Conservation (phyloP, 2,888 invertebrate species). For the Masnerella sp. region DNA sequence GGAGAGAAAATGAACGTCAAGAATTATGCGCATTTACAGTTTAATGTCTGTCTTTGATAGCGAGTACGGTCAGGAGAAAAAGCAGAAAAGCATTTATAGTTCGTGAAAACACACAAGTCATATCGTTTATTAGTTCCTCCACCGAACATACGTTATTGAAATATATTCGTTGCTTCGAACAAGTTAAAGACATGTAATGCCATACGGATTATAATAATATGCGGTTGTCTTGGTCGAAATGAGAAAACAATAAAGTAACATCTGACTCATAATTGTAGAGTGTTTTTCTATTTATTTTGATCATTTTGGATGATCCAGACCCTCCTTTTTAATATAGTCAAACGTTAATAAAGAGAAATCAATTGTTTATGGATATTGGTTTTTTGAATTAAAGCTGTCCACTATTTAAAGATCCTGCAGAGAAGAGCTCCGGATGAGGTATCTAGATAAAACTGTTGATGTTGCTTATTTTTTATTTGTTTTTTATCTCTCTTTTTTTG, state of each 20-base stretch:
- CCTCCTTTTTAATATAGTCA: slow-evolving; percentile 46
- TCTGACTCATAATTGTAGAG: slow-evolving; percentile 58
- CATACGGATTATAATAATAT: slow-evolving; percentile 53
- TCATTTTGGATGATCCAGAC: slow-evolving; percentile 54
- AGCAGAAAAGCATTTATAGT: slow-evolving; percentile 22
- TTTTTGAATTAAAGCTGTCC: slow-evolving; percentile 22
- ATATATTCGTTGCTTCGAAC: slow-evolving; percentile 53
- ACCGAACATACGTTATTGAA: slow-evolving; percentile 46
- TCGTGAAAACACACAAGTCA: slow-evolving; percentile 26
- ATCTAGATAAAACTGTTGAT: slow-evolving; percentile 32
- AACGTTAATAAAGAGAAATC: background rate
- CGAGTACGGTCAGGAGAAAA: slow-evolving; percentile 18
- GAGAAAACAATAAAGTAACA: slow-evolving; percentile 60
- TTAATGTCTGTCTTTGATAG: slow-evolving; percentile 46
- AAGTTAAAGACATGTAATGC: slow-evolving; percentile 52
- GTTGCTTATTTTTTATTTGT: slow-evolving; percentile 39
- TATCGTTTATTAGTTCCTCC: slow-evolving; percentile 44
- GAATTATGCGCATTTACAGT: slow-evolving; percentile 42
- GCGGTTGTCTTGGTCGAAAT: slow-evolving; percentile 57
- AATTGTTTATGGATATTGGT: slow-evolving; percentile 15
- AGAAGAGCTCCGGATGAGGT: slow-evolving; percentile 61
- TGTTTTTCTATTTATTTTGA: slow-evolving; percentile 57
- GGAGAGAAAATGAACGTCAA: slow-evolving; percentile 29
- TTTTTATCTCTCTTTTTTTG: slow-evolving; percentile 10
- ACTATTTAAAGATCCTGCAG: slow-evolving; percentile 44